Evolutionary conservation across 2,797 vertebrate genomes (phyloP).

Genomic region (Catamblyrhynchus diadema): DNA sequence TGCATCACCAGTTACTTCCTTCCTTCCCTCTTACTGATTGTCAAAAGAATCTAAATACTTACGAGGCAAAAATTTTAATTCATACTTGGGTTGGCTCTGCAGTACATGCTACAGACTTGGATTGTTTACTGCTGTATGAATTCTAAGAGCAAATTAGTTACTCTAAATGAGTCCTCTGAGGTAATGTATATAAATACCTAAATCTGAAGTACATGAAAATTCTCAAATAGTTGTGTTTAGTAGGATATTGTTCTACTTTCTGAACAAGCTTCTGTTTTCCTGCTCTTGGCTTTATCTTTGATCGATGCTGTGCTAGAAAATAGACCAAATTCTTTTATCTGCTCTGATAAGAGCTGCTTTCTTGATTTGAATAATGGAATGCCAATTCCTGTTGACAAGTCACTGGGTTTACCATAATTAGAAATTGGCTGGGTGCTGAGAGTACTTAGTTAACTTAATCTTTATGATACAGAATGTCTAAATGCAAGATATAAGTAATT

Average conservation of each 20-base stretch:
- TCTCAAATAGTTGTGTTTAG: neutral
- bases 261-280: neutral
- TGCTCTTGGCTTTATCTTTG: neutral
- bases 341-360: neutral
- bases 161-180: neutral
- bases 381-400: neutral
- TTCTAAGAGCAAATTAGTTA: neutral
- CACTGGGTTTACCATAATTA: neutral
- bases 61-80: neutral
- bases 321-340: neutral
- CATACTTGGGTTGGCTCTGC: neutral
- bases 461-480: neutral
- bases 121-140: neutral
- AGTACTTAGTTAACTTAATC: neutral
- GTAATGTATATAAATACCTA: neutral
- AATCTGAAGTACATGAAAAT: neutral
- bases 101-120: rapidly evolving
- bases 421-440: neutral
- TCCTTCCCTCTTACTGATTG: neutral
- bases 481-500: neutral
- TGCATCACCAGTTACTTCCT: neutral
- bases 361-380: neutral
- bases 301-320: neutral
- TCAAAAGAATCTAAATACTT: neutral
- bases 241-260: neutral